phyloP scores from a whole-genome alignment of 2,113 vertebrate genomes.

The Semicossyphus pulcher region DNA sequence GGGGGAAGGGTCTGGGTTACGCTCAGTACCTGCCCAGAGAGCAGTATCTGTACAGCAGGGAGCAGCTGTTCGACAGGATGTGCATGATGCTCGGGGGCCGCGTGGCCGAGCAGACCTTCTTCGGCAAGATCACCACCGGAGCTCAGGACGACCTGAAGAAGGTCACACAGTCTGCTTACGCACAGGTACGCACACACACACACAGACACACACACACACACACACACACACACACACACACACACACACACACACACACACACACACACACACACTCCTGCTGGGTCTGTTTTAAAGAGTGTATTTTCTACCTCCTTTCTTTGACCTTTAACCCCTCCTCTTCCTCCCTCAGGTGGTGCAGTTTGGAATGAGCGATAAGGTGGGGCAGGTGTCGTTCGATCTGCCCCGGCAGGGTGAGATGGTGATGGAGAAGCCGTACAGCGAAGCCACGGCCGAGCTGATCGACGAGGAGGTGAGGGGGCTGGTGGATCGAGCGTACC shows the following conservation, averaged over 20 bases:
- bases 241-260: neutral
- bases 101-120: conserved; percentile 95
- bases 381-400: conserved; percentile 97
- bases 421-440: conserved; percentile 97
- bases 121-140: conserved; percentile 93
- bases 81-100: conserved; percentile 97
- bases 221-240: conserved; percentile 88
- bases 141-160: conserved; percentile 96
- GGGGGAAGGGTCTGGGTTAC: conserved; percentile 95
- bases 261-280: neutral
- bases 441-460: conserved; percentile 94
- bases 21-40: conserved; percentile 97
- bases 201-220: no score
- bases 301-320: neutral
- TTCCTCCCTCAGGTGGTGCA: conserved; percentile 90
- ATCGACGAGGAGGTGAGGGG: conserved; percentile 77
- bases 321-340: neutral
- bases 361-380: conserved; percentile 97
- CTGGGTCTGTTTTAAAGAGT: neutral
- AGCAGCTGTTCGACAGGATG: conserved; percentile 97
- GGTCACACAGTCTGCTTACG: conserved; percentile 97
- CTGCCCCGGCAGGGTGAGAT: conserved; percentile 95
- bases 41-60: conserved; percentile 95
- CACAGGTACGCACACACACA: conserved; percentile 85
- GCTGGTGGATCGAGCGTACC: conserved; percentile 79